A percentile compares a stretch with the other conserved stretches of the same genome.
Evolutionary conservation across 2,888 invertebrate species (phyloP).

Genomic region (Tuta absoluta): DNA sequence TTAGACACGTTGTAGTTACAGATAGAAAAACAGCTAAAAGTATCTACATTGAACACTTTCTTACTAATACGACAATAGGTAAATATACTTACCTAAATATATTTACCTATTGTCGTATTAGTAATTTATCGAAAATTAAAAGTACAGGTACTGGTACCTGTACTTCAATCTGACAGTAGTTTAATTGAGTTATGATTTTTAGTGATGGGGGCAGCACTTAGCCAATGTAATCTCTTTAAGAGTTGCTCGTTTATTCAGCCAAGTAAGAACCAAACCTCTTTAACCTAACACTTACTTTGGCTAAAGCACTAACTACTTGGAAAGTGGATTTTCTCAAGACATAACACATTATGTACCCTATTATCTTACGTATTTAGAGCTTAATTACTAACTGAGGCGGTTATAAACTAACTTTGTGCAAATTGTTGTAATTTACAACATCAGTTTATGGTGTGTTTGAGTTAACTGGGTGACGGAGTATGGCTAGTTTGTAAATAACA

Average conservation of each 20-base stretch:
- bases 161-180: too few species aligned
- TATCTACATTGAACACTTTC: too few species aligned
- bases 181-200: too few species aligned
- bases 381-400: not conserved
- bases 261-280: conserved; percentile 4
- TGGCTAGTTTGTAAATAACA: not conserved
- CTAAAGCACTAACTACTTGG: conserved; percentile 10
- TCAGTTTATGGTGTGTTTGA: not conserved
- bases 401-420: conserved; percentile 9
- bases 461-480: not conserved
- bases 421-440: conserved; percentile 15
- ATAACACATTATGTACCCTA: conserved; percentile 11
- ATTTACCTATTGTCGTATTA: too few species aligned
- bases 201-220: too few species aligned
- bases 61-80: too few species aligned
- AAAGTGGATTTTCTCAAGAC: conserved; percentile 2
- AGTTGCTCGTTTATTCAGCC: conserved; percentile 2
- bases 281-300: conserved; percentile 5
- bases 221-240: too few species aligned
- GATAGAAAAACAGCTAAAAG: too few species aligned
- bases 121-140: too few species aligned
- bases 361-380: conserved; percentile 11
- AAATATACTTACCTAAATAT: too few species aligned
- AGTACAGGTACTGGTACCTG: too few species aligned
- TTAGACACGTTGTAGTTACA: too few species aligned